Conservation (phyloP, 2,888 invertebrate species). For the Hypomecis atomaria region DNA sequence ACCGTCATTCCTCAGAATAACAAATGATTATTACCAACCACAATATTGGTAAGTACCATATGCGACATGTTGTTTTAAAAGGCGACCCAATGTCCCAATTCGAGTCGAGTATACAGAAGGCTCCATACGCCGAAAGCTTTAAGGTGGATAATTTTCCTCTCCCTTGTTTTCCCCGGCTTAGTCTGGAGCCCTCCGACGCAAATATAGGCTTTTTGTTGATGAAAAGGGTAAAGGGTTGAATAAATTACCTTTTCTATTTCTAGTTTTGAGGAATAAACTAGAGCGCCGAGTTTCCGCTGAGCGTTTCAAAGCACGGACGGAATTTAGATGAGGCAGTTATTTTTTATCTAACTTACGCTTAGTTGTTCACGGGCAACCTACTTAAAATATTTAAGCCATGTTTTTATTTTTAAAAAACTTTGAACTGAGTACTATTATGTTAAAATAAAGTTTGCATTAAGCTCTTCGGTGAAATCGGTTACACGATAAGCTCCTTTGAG, state of each 20-base stretch:
- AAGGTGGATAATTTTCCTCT: constrained; percentile 56
- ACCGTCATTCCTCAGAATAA: no score
- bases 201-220: constrained; percentile 49
- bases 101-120: constrained; percentile 48
- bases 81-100: constrained; percentile 45
- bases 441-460: not conserved
- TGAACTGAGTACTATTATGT: not conserved
- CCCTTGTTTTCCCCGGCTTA: constrained; percentile 55
- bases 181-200: constrained; percentile 40
- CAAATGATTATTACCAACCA: not conserved
- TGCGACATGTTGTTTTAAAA: constrained; percentile 43
- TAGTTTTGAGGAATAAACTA: constrained; percentile 32
- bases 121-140: constrained; percentile 49
- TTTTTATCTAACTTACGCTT: not conserved
- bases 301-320: constrained; percentile 9
- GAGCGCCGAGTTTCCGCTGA: constrained; percentile 6
- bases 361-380: no score
- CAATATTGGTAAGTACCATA: constrained; percentile 1
- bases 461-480: not conserved
- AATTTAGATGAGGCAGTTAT: constrained; percentile 10
- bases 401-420: not conserved
- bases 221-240: constrained; percentile 55
- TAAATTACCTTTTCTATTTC: constrained; percentile 37
- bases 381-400: not conserved
- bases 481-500: not conserved